These are phyloP conservation scores for Blastobasis adustella DNA, from an alignment of 2,888 invertebrate genomes.

Conservation along the genomic window DNA sequence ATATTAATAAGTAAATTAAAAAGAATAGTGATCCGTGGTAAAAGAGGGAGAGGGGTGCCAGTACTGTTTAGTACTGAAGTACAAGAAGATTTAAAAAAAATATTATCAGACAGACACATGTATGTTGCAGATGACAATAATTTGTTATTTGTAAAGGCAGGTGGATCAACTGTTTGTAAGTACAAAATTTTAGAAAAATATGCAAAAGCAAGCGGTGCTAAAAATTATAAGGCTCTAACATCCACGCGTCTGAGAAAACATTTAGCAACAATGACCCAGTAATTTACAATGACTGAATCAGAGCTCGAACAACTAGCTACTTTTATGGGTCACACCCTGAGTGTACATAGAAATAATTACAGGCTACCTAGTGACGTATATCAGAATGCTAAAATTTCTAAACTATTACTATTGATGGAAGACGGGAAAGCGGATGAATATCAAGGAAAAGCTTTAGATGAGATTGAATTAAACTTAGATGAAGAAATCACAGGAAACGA, in stretches of 20 bases:
- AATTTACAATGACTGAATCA: conserved; percentile 12
- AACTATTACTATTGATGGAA: conserved; percentile 18
- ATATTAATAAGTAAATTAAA: conserved; percentile 1
- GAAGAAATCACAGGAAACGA: conserved; percentile 7
- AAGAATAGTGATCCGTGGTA: conserved; percentile 8
- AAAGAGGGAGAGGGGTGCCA: conserved; percentile 15
- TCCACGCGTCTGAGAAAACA: conserved; percentile 17
- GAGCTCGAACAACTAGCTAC: conserved; percentile 13
- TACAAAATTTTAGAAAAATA: conserved; percentile 16
- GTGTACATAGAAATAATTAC: conserved; percentile 12
- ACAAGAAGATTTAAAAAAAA: conserved; percentile 13
- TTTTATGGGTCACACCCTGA: conserved; percentile 16
- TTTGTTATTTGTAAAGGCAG: conserved; percentile 15
- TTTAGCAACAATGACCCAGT: conserved; percentile 16
- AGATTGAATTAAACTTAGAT: conserved; percentile 13
- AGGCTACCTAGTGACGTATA: conserved; percentile 12
- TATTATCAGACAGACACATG: conserved; percentile 9
- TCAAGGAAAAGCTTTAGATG: conserved; percentile 12
- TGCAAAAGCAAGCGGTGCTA: conserved; percentile 13
- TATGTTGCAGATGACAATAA: conserved; percentile 10
- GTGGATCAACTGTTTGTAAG: conserved; percentile 2
- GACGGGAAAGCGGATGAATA: conserved; percentile 14
- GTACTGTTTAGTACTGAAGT: conserved; percentile 16
- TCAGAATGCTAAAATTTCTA: conserved; percentile 17
- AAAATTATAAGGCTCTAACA: conserved; percentile 13